phyloP scores from a whole-genome alignment of 2,888 invertebrate genomes.

The Pheosia tremula region DNA sequence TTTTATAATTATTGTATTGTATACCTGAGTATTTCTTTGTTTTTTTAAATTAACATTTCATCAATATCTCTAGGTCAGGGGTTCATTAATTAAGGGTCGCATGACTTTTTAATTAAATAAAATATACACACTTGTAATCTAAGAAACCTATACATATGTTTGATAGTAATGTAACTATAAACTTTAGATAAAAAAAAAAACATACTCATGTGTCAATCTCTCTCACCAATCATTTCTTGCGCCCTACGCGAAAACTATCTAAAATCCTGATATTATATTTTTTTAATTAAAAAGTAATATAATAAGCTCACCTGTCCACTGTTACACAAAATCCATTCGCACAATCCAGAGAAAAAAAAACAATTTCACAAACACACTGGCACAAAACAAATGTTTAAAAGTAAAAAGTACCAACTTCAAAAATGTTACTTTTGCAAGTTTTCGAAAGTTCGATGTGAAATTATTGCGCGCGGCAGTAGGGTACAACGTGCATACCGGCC shows the following conservation, averaged over 20 bases:
- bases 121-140: too few relatives aligned
- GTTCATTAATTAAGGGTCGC: too few relatives aligned
- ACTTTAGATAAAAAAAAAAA: too few relatives aligned
- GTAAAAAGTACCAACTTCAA: constrained; percentile 2
- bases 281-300: not conserved
- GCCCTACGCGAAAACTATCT: not conserved
- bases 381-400: constrained; percentile 20
- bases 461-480: constrained; percentile 35
- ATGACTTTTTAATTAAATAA: too few relatives aligned
- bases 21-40: too few relatives aligned
- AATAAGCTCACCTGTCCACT: constrained; percentile 36
- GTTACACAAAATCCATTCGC: constrained; percentile 38
- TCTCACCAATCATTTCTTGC: not conserved
- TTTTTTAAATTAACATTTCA: too few relatives aligned
- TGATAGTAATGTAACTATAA: too few relatives aligned
- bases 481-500: constrained; percentile 22
- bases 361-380: constrained; percentile 18
- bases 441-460: constrained; percentile 39
- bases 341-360: constrained; percentile 11
- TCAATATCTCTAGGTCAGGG: too few relatives aligned
- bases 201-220: too few relatives aligned
- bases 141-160: too few relatives aligned
- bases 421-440: constrained; percentile 23
- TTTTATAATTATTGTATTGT: too few relatives aligned
- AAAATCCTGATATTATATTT: not conserved